Evolutionary conservation across 2,888 invertebrate genomes (phyloP).

Genomic region (Nyleta sp.): DNA sequence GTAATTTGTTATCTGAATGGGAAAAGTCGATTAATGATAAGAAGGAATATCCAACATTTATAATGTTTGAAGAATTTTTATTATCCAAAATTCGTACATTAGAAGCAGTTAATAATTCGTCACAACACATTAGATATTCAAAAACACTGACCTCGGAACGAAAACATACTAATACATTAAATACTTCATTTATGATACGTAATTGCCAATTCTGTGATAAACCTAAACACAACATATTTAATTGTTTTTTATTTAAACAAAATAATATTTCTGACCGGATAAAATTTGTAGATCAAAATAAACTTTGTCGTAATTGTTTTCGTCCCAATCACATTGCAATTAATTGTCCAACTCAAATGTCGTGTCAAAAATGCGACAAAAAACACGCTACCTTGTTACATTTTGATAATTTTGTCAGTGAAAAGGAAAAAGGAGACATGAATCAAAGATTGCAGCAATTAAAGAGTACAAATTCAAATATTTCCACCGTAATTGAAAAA

Average conservation of each 20-base stretch:
- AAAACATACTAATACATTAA: not conserved
- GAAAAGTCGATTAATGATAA: not conserved
- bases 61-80: not conserved
- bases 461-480: too few relatives aligned
- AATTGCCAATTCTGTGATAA: too few relatives aligned
- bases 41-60: not conserved
- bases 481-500: too few relatives aligned
- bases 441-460: too few relatives aligned
- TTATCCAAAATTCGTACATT: not conserved
- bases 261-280: not conserved
- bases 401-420: not conserved
- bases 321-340: not conserved
- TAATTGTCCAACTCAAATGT: not conserved
- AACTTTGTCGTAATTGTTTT: conserved; percentile 1
- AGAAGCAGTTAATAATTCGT: not conserved
- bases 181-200: too few relatives aligned
- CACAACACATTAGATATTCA: not conserved
- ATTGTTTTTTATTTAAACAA: not conserved
- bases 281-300: not conserved
- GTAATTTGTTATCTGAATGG: not conserved
- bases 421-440: too few relatives aligned
- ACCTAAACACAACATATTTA: not conserved
- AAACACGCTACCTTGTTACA: not conserved
- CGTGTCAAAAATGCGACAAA: not conserved
- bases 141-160: not conserved